These are phyloP conservation scores for Chymomyza fuscimana DNA, from an alignment of 2,888 invertebrate species.

Conservation along the genomic window DNA sequence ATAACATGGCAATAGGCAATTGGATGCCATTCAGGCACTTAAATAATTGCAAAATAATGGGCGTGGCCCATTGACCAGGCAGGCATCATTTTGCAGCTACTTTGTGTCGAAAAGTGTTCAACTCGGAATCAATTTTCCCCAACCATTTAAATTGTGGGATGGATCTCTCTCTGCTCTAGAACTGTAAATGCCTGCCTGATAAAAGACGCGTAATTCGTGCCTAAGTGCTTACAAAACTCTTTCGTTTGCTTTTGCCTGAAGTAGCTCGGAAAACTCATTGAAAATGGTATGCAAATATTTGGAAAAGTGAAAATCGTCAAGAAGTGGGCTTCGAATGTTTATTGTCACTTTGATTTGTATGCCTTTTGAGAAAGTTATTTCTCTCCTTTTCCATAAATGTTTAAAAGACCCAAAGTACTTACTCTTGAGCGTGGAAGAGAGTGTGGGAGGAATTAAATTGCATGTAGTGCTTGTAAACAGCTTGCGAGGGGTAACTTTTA, in stretches of 20 bases:
- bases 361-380: conserved; percentile 9
- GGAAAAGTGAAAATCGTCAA: conserved; percentile 36
- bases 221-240: conserved; percentile 59
- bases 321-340: conserved; percentile 37
- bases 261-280: background rate
- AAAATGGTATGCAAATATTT: conserved; percentile 56
- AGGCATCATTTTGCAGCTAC: background rate
- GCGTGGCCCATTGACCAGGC: conserved; percentile 4
- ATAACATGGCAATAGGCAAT: conserved; percentile 4
- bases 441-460: conserved; percentile 11
- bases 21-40: conserved; percentile 47
- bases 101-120: background rate
- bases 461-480: background rate
- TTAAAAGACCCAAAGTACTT: conserved; percentile 65
- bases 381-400: conserved; percentile 57
- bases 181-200: background rate
- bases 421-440: conserved; percentile 14
- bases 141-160: background rate
- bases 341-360: conserved; percentile 66
- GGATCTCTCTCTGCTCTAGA: background rate
- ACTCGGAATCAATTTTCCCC: background rate
- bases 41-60: conserved; percentile 73
- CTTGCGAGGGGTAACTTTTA: too few species aligned
- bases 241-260: background rate
- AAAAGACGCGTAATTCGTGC: conserved; percentile 58